These are phyloP conservation scores for Halichoerus grypus DNA, from an alignment of 2,113 vertebrate species.

Conservation along the genomic window DNA sequence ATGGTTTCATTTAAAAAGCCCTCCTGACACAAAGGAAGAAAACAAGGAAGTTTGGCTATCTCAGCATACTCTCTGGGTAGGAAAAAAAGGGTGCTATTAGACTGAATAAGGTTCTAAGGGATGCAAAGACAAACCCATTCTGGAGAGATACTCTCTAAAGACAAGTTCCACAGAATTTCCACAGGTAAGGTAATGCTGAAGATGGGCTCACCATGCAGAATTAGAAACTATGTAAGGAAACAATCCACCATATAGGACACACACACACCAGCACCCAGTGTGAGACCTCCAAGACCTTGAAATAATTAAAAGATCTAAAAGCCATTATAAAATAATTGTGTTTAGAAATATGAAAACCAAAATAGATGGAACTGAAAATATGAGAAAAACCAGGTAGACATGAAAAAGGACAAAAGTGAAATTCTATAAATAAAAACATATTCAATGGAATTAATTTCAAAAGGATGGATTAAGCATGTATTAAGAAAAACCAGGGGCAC, in stretches of 20 bases:
- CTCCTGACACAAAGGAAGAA: not conserved
- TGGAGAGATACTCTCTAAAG: not conserved
- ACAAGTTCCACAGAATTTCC: not conserved
- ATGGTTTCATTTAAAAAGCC: not conserved
- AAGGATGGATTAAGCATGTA: not conserved
- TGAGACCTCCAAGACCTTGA: not conserved
- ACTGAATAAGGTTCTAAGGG: not conserved
- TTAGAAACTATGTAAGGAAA: not conserved
- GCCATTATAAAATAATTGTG: not conserved
- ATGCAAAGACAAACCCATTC: not conserved
- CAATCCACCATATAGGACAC: not conserved
- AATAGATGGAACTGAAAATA: not conserved
- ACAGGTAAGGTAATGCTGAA: not conserved
- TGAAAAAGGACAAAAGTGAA: not conserved
- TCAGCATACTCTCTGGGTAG: not conserved
- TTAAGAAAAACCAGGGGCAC: not conserved
- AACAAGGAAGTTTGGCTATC: not conserved
- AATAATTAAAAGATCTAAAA: not conserved
- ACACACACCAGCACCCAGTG: not conserved
- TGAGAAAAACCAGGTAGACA: not conserved
- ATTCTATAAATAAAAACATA: not conserved
- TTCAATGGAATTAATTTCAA: slow-evolving; percentile 23
- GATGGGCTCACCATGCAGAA: not conserved
- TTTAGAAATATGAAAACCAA: not conserved
- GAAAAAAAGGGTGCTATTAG: not conserved